Percentiles rank a stretch among this genome's conserved stretches.
Evolutionary conservation across 1,140 invertebrate species (phyloP).

Genomic region (Caerostris extrusa): DNA sequence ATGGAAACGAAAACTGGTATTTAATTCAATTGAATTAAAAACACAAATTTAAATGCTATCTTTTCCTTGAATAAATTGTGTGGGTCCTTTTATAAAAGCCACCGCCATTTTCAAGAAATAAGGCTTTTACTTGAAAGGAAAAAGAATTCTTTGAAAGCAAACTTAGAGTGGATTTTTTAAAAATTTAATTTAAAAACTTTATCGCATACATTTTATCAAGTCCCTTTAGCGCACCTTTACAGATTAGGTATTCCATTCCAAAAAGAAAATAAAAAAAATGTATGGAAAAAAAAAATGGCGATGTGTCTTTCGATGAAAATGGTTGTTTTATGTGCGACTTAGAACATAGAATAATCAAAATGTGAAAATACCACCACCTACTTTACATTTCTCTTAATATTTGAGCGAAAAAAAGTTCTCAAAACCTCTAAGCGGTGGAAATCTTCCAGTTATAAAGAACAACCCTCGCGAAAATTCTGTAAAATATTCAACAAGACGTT

Average conservation of each 20-base stretch:
- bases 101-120: neutral
- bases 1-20: neutral
- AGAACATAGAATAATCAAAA: constrained; percentile 57
- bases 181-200: constrained; percentile 73
- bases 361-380: constrained; percentile 59
- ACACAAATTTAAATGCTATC: neutral
- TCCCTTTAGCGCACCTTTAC: neutral
- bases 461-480: neutral
- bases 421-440: constrained; percentile 15
- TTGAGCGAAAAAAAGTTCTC: constrained; percentile 61
- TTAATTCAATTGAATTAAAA: constrained; percentile 45
- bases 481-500: constrained; percentile 61
- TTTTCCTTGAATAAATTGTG: neutral
- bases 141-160: constrained; percentile 2
- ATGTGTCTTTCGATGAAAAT: constrained; percentile 68
- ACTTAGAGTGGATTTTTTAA: constrained; percentile 13
- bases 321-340: constrained; percentile 52
- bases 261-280: neutral
- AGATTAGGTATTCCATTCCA: constrained; percentile 60
- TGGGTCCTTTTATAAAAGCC: constrained; percentile 46
- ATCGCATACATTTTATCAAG: constrained; percentile 58
- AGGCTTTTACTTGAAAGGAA: neutral
- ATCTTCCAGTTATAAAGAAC: constrained; percentile 38
- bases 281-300: constrained; percentile 38
- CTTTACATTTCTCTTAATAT: constrained; percentile 74